These are phyloP conservation scores for Rhopilema esculentum DNA, from an alignment of 30 jellyfish, hydroid and myxozoan genomes.

Conservation along the genomic window DNA sequence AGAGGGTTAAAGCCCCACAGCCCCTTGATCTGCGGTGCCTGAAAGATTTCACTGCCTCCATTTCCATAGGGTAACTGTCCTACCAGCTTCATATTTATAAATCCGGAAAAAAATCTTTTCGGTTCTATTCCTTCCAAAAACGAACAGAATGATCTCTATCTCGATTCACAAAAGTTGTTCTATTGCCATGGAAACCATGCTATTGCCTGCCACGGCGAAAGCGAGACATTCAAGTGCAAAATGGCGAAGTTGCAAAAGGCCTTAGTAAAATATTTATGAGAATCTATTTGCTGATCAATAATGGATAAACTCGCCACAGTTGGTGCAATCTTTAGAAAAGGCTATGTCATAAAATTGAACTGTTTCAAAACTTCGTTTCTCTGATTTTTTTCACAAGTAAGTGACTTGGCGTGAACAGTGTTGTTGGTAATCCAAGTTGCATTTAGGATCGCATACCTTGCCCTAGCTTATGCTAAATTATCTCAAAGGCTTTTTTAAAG, in stretches of 20 bases:
- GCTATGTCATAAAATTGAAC: not conserved
- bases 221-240: slow-evolving; percentile 39
- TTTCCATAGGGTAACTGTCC: too few species aligned
- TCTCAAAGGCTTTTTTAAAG: not conserved
- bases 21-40: too few species aligned
- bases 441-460: too few species aligned
- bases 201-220: not conserved
- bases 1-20: too few species aligned
- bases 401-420: not conserved
- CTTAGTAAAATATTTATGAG: not conserved
- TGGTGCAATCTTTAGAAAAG: too few species aligned
- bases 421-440: too few species aligned
- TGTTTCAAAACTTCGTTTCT: not conserved
- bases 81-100: too few species aligned
- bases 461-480: too few species aligned
- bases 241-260: slow-evolving; percentile 16
- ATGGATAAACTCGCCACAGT: not conserved
- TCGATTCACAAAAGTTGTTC: not conserved
- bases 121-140: too few species aligned
- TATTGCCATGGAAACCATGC: slow-evolving; percentile 41
- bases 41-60: too few species aligned
- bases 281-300: not conserved
- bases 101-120: too few species aligned
- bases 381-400: not conserved
- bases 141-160: not conserved